These are phyloP conservation scores for Centropus unirufus DNA, from an alignment of 2,113 vertebrate genomes.

Conservation along the genomic window DNA sequence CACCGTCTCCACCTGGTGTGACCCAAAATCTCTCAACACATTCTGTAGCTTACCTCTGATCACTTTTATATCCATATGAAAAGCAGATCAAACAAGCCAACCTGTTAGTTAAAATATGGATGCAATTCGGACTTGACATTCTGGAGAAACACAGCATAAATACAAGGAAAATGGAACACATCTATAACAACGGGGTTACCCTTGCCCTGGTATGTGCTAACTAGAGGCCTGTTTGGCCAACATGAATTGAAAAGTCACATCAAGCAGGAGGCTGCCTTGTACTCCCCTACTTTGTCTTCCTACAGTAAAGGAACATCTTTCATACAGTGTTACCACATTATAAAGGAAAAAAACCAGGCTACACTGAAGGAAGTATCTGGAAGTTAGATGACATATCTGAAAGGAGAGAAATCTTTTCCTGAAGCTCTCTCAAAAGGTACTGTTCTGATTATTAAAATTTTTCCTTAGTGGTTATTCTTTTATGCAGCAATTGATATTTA, in stretches of 20 bases:
- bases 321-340: neutral
- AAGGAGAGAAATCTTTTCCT: neutral
- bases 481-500: neutral
- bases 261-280: neutral
- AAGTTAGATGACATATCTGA: neutral
- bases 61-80: neutral
- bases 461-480: neutral
- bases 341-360: neutral
- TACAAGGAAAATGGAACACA: neutral
- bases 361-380: neutral
- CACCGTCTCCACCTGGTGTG: neutral
- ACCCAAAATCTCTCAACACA: neutral
- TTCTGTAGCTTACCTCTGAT: neutral
- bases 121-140: neutral
- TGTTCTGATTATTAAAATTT: neutral
- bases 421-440: neutral
- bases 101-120: neutral
- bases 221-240: neutral
- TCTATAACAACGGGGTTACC: fast-evolving
- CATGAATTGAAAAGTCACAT: neutral
- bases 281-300: neutral
- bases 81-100: neutral
- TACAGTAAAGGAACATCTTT: neutral
- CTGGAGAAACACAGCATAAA: neutral
- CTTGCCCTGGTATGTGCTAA: neutral